These are phyloP conservation scores for Apaloderma vittatum DNA, from an alignment of 2,113 vertebrate genomes.

Conservation along the genomic window DNA sequence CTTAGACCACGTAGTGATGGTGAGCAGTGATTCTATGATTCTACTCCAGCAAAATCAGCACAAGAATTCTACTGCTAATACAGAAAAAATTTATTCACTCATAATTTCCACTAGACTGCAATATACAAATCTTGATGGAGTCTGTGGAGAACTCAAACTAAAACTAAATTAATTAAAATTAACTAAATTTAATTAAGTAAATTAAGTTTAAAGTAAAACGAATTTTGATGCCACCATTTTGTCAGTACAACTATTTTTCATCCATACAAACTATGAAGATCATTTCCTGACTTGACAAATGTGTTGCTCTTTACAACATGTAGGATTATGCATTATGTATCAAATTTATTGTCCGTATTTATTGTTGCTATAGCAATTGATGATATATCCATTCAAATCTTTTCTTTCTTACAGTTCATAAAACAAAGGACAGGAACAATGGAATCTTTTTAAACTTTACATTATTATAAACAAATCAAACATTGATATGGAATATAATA, in stretches of 20 bases:
- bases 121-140: background rate
- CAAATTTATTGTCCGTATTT: background rate
- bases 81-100: no score
- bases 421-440: background rate
- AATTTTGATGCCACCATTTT: background rate
- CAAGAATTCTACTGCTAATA: no score
- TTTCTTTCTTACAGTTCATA: background rate
- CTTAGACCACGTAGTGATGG: no score
- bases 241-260: background rate
- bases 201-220: background rate
- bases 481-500: background rate
- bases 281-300: background rate
- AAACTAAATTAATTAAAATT: background rate
- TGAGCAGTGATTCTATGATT: no score
- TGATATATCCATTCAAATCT: background rate
- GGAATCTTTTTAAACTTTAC: background rate
- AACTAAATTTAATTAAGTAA: background rate
- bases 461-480: background rate
- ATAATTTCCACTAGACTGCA: background rate
- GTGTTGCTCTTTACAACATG: background rate
- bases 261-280: background rate
- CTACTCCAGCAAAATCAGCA: no score
- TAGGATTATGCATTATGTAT: background rate
- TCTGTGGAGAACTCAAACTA: background rate
- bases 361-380: background rate